These are phyloP conservation scores for Botia kubotai DNA, from an alignment of 2,797 vertebrate genomes.

Conservation along the genomic window DNA sequence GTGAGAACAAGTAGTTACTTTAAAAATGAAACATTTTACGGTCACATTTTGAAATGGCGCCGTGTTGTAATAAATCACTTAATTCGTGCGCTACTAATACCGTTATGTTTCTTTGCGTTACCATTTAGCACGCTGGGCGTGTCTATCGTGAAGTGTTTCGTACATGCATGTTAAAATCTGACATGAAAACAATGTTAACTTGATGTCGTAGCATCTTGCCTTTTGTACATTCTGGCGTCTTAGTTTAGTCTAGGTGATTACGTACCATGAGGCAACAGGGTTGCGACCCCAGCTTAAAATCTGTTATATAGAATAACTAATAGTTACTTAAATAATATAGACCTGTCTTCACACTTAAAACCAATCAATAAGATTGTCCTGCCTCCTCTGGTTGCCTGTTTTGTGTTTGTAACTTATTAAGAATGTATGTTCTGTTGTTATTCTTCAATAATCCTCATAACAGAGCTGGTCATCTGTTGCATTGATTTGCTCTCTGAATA, in stretches of 20 bases:
- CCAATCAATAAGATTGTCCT: not conserved
- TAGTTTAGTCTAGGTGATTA: not conserved
- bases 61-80: not conserved
- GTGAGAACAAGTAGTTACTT: not conserved
- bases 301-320: not conserved
- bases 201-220: not conserved
- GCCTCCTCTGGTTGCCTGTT: constrained; percentile 19
- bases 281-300: not conserved
- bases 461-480: not conserved
- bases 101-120: constrained; percentile 71
- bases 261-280: not conserved
- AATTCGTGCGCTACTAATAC: constrained; percentile 62
- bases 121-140: constrained; percentile 76
- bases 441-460: constrained; percentile 43
- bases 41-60: not conserved
- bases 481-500: not conserved
- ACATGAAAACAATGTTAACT: not conserved
- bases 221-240: not conserved
- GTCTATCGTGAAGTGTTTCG: constrained; percentile 61
- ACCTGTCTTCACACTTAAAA: not conserved
- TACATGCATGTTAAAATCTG: constrained; percentile 10
- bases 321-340: not conserved
- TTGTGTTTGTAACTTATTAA: constrained; percentile 70
- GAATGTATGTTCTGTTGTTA: constrained; percentile 62
- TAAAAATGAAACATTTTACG: no score